Percentiles rank a stretch among this genome's conserved stretches.
Conservation (phyloP, 1,140 invertebrate genomes). For the Rhyzopertha dominica region DNA sequence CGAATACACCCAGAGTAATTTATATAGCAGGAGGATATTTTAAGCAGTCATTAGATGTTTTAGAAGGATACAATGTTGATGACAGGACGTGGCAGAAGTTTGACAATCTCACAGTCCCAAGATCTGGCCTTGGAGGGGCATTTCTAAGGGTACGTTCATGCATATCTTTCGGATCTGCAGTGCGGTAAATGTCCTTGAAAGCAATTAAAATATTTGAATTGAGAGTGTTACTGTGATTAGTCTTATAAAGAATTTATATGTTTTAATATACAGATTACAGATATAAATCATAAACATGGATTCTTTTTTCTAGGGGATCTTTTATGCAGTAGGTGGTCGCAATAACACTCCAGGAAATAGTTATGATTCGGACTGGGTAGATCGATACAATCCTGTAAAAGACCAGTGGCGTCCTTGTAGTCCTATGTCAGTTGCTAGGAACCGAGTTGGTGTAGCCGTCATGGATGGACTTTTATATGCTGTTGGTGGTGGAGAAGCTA, state of each 20-base stretch:
- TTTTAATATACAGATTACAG: too few species aligned
- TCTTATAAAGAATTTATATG: too few species aligned
- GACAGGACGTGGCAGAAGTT: conserved; percentile 78
- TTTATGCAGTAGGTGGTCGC: conserved; percentile 87
- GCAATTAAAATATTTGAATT: too few species aligned
- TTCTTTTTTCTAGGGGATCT: conserved; percentile 56
- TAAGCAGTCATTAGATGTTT: conserved; percentile 74
- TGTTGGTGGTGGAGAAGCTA: conserved; percentile 79
- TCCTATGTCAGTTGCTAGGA: conserved; percentile 78
- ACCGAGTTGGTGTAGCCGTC: conserved; percentile 84
- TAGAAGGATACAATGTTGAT: conserved; percentile 84
- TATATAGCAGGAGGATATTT: conserved; percentile 88
- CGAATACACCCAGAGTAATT: conserved; percentile 81
- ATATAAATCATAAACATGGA: too few species aligned
- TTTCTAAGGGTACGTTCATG: conserved; percentile 67
- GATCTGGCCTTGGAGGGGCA: conserved; percentile 83
- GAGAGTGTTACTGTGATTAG: too few species aligned
- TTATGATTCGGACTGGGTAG: conserved; percentile 73
- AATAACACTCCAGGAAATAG: conserved; percentile 81
- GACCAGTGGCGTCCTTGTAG: conserved; percentile 75
- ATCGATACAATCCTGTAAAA: conserved; percentile 71
- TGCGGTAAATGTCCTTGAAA: too few species aligned
- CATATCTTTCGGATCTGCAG: too few species aligned
- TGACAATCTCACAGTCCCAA: conserved; percentile 70
- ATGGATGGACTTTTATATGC: conserved; percentile 88